Evolutionary conservation across 2,797 vertebrate species (phyloP).

Genomic region (Sebastes matsubarae): DNA sequence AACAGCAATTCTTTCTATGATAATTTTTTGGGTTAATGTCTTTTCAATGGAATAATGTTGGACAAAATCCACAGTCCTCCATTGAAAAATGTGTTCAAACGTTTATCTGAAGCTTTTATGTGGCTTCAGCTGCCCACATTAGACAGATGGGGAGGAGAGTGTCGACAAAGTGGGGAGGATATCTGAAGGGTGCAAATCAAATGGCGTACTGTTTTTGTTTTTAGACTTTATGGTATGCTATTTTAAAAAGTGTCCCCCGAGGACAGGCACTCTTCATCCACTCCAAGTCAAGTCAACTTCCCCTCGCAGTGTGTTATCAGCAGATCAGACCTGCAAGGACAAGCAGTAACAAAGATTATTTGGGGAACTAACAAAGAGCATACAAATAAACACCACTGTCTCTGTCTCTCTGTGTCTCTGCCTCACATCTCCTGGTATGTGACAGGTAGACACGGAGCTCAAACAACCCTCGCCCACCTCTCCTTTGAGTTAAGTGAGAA

Average conservation of each 20-base stretch:
- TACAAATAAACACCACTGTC: conserved; percentile 25
- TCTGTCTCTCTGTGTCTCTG: conserved; percentile 4
- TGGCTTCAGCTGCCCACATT: not conserved
- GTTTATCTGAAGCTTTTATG: not conserved
- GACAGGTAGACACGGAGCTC: conserved; percentile 24
- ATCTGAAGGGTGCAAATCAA: not conserved
- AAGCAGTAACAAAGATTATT: conserved; percentile 24
- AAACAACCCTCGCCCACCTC: conserved; percentile 25
- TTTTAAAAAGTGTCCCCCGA: not conserved
- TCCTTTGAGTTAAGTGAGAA: conserved; percentile 28
- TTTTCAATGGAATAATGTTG: not conserved
- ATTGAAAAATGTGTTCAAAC: not conserved
- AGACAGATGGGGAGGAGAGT: not conserved
- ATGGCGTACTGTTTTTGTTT: not conserved
- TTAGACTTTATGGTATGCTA: not conserved
- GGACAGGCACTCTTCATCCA: not conserved
- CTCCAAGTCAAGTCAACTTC: conserved; percentile 10
- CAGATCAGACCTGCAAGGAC: conserved; percentile 28
- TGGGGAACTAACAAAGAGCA: conserved; percentile 28
- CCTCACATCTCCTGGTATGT: conserved; percentile 5
- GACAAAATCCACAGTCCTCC: not conserved
- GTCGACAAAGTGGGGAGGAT: not conserved
- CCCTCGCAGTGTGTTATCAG: not conserved
- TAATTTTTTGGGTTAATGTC: not conserved
- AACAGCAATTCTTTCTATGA: not conserved